Base-by-base conservation (phyloP, 1,140 invertebrate genomes). In the Aphaenogaster rudis region DNA sequence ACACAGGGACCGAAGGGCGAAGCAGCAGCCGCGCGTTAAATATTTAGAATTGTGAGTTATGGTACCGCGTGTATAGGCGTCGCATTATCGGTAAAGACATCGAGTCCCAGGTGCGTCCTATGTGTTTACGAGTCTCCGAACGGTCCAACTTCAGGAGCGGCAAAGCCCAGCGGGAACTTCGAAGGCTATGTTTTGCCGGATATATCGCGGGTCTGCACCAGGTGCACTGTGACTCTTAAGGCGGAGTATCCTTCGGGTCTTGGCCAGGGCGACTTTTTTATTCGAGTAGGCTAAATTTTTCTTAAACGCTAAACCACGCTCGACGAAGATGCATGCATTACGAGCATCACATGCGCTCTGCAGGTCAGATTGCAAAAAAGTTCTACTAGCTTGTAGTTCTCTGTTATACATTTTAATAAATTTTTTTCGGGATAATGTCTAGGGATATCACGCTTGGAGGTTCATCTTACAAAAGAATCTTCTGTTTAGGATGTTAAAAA, bases 51-150 rank as follows among this genome's bases (percentile, higher is more conserved):
- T 69, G 80, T 90, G 90, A 92, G 86, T 92, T 92, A 92, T 86
- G 85, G 59, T 88, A 81, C 78, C 86, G 85, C 89, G 88, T 87
- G 85, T 85, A 91, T 91, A 91, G 82, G 89, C 87, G 91, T 93
- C 89, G 87, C 91, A 92, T 93, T 92, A 91, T 91, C 88, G 89
- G 91, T 92, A 92, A 92, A 93, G 92, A 92, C 89, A 92, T 92
- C 91, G 91, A 81, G 89, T 81, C 92, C 86, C 92, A 93, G 92
- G 92, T 93, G 92, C 92, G 87, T 92, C 88, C 90, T 93, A 93
- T 92, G 92, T 93, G 92, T 93, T 93, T 93, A 93, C 92, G 92
- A 93, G 91, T 91, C 91, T 91, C 88, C 61, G 86, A 93, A 92
- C 91, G 90, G 86, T 77, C 79, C 87, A 93, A 93, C 89, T 92